Percentiles rank a stretch among this genome's conserved stretches.
These are phyloP conservation scores for Yasuhikotakia modesta DNA, from an alignment of 2,797 vertebrate species.

Conservation along the genomic window DNA sequence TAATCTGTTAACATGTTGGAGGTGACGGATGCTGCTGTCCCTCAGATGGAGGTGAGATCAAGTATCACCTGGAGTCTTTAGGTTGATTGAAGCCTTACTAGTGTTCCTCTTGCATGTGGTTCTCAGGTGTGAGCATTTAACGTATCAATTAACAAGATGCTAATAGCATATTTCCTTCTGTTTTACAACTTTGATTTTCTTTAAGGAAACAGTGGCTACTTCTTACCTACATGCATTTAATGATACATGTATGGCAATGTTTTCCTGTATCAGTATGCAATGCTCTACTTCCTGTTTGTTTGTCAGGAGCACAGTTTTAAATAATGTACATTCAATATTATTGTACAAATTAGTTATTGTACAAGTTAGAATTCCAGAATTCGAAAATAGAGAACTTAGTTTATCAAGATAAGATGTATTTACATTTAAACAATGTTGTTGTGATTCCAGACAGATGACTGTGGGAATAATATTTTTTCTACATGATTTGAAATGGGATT, in stretches of 20 bases:
- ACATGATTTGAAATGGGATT: neutral
- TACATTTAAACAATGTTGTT: neutral
- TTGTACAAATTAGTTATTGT: too few relatives aligned
- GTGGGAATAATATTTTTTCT: neutral
- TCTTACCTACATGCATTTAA: neutral
- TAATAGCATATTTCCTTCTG: constrained; percentile 17
- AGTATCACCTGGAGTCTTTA: constrained; percentile 25
- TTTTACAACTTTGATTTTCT: neutral
- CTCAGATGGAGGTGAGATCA: constrained; percentile 42
- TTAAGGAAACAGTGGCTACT: neutral
- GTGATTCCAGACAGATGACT: neutral
- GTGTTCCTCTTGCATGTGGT: constrained; percentile 13
- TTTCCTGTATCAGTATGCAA: neutral
- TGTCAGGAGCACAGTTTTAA: too few relatives aligned
- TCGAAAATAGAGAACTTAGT: too few relatives aligned
- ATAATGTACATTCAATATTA: too few relatives aligned
- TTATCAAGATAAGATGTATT: too few relatives aligned
- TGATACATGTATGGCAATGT: neutral
- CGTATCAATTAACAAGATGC: constrained; percentile 6
- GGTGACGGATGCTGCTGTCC: constrained; percentile 29
- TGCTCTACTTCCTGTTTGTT: too few relatives aligned
- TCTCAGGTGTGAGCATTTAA: constrained; percentile 15
- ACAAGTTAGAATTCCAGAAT: too few relatives aligned
- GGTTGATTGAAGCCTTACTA: constrained; percentile 30
- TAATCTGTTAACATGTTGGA: constrained; percentile 29